Base-by-base conservation (phyloP, 2,888 invertebrate genomes). In the Pseudococcus viburni region DNA sequence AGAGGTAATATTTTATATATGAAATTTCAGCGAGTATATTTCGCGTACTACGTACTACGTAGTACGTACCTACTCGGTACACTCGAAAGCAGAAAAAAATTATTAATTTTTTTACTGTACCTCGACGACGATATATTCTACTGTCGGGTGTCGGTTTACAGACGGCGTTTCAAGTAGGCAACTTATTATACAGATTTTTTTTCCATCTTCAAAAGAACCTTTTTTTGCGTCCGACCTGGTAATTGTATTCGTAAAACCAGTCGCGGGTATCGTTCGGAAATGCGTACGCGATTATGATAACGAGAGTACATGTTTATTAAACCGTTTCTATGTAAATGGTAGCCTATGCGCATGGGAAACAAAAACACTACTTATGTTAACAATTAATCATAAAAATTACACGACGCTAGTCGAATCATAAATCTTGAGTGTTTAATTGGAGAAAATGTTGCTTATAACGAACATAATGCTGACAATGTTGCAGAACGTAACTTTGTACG, bases 131-230 rank as follows among this genome's bases (percentile, higher is more conserved):
- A 46, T 19, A 83, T 73, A 19, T 73, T 26, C 26, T 12, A 22
- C 11, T 64, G 64, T 22, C 64, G 64, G 4, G 64, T 64, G 64
- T 46, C 80, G 80, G 19, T 46, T 46, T 19, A 22, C 2, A 33
- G 42, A 5, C 42, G 46, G 80, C 80, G 46, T 46, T 83, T 83
- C n/a, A n/a, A 19, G 11, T 83, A 42, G 80, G 80, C 46, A 83
- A 83, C 80, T 83, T 83, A 83, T 83, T 46, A 46, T 83, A 46
- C 80, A 83, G 42, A 15, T 85, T 48, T 59, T 59, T 85, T 64
- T 59, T 33, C 9, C 3, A 3, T 7, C 8, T 42, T 5, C 42
- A 42, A 42, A 33, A 51, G 33, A 7, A 12, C 55, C 15, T 33
- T 42, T 59, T n/a, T 33, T 42, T 7, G 8, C 42, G 6, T 85